These are phyloP conservation scores for Drosophila barbarae DNA, from an alignment of 2,888 invertebrate species.

Conservation along the genomic window DNA sequence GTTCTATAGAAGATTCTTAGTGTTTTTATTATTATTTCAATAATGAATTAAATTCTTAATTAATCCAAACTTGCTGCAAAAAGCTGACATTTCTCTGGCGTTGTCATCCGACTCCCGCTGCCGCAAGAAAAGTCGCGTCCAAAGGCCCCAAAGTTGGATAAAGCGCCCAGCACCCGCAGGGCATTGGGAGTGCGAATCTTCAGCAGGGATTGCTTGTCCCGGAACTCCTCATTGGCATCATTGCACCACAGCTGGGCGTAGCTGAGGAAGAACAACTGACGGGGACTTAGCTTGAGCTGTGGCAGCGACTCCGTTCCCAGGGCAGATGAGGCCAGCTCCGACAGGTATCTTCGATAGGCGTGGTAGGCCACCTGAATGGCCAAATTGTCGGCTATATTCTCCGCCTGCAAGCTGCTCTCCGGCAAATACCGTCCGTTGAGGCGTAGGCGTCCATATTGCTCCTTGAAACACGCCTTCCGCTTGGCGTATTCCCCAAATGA, in stretches of 20 bases:
- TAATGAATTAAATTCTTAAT: not conserved
- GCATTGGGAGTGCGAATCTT: conserved; percentile 61
- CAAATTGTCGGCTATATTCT: conserved; percentile 77
- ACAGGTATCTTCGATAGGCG: conserved; percentile 68
- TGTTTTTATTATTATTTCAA: not conserved
- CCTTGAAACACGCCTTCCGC: conserved; percentile 68
- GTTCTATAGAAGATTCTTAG: not conserved
- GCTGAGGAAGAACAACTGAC: conserved; percentile 74
- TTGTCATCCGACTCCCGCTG: conserved; percentile 63
- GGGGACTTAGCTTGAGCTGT: conserved; percentile 61
- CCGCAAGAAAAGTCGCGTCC: conserved; percentile 66
- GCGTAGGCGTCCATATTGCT: conserved; percentile 71
- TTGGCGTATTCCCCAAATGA: conserved; percentile 61
- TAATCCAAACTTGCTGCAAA: conserved; percentile 48
- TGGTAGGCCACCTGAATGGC: conserved; percentile 75
- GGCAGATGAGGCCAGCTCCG: conserved; percentile 28
- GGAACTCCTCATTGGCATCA: conserved; percentile 64
- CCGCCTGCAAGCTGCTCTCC: conserved; percentile 65
- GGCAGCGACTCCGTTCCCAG: conserved; percentile 66
- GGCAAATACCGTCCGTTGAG: conserved; percentile 66
- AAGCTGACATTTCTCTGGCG: conserved; percentile 67
- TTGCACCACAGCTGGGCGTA: conserved; percentile 76
- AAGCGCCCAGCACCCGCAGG: conserved; percentile 71
- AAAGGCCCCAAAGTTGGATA: conserved; percentile 71
- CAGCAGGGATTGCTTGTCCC: conserved; percentile 69